A percentile compares a stretch with the other conserved stretches of the same genome.
phyloP scores from a whole-genome alignment of 2,113 vertebrate genomes.

The Motacilla alba region DNA sequence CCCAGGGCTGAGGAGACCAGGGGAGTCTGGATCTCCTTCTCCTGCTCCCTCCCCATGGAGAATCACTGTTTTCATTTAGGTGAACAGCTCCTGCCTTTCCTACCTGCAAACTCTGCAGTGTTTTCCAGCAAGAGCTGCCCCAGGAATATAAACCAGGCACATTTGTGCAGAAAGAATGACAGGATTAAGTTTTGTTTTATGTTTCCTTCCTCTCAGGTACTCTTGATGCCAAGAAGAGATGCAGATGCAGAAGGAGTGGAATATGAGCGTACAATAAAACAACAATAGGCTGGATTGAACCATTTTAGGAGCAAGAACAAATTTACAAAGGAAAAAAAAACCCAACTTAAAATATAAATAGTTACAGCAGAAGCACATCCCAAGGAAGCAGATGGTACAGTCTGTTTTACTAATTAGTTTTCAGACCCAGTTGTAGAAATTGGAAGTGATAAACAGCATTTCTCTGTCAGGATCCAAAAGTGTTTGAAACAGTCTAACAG shows the following conservation, averaged over 20 bases:
- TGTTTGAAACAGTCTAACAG: neutral
- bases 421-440: slow-evolving; percentile 30
- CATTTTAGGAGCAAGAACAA: neutral
- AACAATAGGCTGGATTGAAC: neutral
- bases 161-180: neutral
- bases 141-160: neutral
- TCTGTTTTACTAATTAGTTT: slow-evolving; percentile 47
- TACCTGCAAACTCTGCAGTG: neutral
- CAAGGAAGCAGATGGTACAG: slow-evolving; percentile 42
- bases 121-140: neutral
- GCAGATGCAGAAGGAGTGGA: neutral
- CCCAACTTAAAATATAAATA: neutral
- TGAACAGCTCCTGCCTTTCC: neutral
- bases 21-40: no score
- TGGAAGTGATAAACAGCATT: slow-evolving; percentile 27
- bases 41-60: neutral
- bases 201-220: slow-evolving; percentile 31
- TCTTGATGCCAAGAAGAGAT: slow-evolving; percentile 14
- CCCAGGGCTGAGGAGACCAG: neutral
- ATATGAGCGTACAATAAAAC: neutral
- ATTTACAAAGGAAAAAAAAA: neutral
- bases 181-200: slow-evolving; percentile 23
- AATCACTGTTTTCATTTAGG: neutral
- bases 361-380: neutral
- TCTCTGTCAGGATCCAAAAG: neutral